These are phyloP conservation scores for Erpetoichthys calabaricus DNA, from an alignment of 2,797 vertebrate species.

Conservation along the genomic window DNA sequence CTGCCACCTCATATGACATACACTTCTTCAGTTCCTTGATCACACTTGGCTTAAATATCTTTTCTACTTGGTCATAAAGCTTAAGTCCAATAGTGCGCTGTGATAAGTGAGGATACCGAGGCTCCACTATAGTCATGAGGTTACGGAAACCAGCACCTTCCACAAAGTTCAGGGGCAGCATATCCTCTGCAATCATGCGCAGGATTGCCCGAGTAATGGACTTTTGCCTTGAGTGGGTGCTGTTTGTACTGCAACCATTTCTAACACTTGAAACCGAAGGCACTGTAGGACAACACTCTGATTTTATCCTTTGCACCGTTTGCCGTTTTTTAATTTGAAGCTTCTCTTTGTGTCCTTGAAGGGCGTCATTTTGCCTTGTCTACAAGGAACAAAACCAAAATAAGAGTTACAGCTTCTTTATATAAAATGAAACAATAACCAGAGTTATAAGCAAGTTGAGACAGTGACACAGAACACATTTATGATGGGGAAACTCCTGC, in stretches of 20 bases:
- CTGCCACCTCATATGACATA: slow-evolving; percentile 19
- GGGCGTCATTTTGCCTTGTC: too few species aligned
- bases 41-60: slow-evolving; percentile 44
- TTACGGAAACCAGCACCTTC: slow-evolving; percentile 50
- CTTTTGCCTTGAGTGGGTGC: slow-evolving; percentile 28
- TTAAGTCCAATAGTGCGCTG: slow-evolving; percentile 40
- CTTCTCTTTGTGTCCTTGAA: too few species aligned
- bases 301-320: too few species aligned
- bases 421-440: too few species aligned
- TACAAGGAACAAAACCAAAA: too few species aligned
- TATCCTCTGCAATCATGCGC: slow-evolving; percentile 57
- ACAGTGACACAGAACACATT: too few species aligned
- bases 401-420: too few species aligned
- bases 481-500: too few species aligned
- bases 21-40: slow-evolving; percentile 48
- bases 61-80: slow-evolving; percentile 53
- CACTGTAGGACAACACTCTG: too few species aligned
- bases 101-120: slow-evolving; percentile 40
- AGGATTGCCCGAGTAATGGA: slow-evolving; percentile 36
- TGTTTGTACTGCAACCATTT: neutral
- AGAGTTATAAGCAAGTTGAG: too few species aligned
- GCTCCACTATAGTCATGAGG: slow-evolving; percentile 41
- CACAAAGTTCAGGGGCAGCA: slow-evolving; percentile 56
- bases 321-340: too few species aligned
- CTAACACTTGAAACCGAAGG: too few species aligned